Evolutionary conservation across 1,140 invertebrate species (phyloP).

Genomic region (Aphelenchoides avenae): DNA sequence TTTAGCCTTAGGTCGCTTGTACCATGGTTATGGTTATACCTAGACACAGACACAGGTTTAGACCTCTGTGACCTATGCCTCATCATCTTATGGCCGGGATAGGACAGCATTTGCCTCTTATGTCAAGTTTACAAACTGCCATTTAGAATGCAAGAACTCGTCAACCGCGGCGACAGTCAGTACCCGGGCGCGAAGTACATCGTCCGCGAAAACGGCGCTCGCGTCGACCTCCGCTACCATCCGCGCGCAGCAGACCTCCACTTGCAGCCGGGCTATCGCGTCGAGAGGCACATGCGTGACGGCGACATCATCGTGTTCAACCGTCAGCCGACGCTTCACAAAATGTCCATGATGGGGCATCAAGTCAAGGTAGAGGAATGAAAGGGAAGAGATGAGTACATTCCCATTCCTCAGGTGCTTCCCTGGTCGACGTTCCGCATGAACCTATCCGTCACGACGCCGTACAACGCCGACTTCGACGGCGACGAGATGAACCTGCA

Average conservation of each 20-base stretch:
- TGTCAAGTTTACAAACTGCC: too few species aligned
- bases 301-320: constrained; percentile 99
- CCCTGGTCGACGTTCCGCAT: constrained; percentile 97
- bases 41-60: too few species aligned
- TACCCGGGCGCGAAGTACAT: constrained; percentile 99
- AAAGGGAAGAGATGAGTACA: too few species aligned
- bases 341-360: constrained; percentile 99
- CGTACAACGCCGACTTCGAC: constrained; percentile 99
- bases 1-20: too few species aligned
- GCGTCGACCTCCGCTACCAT: constrained; percentile 95
- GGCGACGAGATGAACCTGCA: constrained; percentile 99
- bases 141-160: constrained; percentile 88
- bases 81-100: too few species aligned
- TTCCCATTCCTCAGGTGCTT: constrained; percentile 60
- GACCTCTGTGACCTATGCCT: too few species aligned
- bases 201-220: constrained; percentile 92
- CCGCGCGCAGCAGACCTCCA: constrained; percentile 96
- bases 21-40: too few species aligned
- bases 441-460: constrained; percentile 85
- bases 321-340: constrained; percentile 96
- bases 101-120: too few species aligned
- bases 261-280: constrained; percentile 94
- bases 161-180: constrained; percentile 88
- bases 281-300: constrained; percentile 93
- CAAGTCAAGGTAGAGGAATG: constrained; percentile 72